phyloP scores from a whole-genome alignment of 2,888 invertebrate genomes.

The Neria commutata region DNA sequence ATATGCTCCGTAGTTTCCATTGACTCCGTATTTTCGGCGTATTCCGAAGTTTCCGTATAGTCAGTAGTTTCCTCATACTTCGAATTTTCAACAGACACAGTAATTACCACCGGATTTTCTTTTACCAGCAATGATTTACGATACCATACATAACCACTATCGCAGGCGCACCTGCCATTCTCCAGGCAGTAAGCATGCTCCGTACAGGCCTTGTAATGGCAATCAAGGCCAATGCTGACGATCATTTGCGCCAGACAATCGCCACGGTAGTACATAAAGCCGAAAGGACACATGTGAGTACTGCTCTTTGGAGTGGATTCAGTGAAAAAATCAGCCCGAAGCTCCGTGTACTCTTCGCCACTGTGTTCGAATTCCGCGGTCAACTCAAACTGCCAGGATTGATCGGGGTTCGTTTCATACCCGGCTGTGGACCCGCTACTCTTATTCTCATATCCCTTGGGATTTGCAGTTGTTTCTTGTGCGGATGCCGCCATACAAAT shows the following conservation, averaged over 20 bases:
- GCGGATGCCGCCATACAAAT: conserved; percentile 36
- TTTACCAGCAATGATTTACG: too few species aligned
- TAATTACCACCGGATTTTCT: neutral
- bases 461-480: too few species aligned
- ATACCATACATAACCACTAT: conserved; percentile 11
- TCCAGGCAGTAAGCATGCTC: conserved; percentile 19
- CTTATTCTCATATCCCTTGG: neutral
- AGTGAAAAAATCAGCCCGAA: too few species aligned
- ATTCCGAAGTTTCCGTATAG: too few species aligned
- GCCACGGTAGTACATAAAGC: conserved; percentile 40
- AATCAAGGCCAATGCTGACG: conserved; percentile 39
- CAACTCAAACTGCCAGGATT: too few species aligned
- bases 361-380: too few species aligned
- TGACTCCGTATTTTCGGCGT: too few species aligned
- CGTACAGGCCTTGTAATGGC: conserved; percentile 23
- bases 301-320: too few species aligned
- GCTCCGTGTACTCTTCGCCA: too few species aligned
- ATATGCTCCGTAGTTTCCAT: too few species aligned
- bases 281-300: too few species aligned
- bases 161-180: conserved; percentile 28
- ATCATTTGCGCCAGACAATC: conserved; percentile 44
- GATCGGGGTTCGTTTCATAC: neutral
- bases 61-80: too few species aligned
- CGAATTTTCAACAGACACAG: neutral
- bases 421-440: neutral